A percentile compares a stretch with the other conserved stretches of the same genome.
phyloP scores from a whole-genome alignment of 2,888 invertebrate species.

The Schizaphis graminum region DNA sequence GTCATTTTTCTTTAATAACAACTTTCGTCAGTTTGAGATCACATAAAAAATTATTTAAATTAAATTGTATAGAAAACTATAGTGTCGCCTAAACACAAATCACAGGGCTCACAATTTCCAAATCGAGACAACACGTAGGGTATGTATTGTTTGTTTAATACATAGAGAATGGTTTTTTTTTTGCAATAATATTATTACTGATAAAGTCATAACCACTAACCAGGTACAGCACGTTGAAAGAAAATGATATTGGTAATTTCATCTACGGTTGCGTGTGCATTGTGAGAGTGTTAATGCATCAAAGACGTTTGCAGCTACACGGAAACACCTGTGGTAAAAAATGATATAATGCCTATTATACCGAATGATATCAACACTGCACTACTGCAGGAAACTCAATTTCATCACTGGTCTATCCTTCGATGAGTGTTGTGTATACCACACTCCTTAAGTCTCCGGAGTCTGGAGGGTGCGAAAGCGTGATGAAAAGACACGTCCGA shows the following conservation, averaged over 20 bases:
- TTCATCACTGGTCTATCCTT: not conserved
- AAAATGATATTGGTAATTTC: not conserved
- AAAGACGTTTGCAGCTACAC: not conserved
- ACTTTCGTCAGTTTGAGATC: not conserved
- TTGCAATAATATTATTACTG: not conserved
- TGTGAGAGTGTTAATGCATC: not conserved
- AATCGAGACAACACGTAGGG: not conserved
- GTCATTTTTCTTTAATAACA: not conserved
- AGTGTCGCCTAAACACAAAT: not conserved
- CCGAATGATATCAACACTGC: not conserved
- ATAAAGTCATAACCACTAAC: not conserved
- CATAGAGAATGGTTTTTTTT: not conserved
- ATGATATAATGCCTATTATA: not conserved
- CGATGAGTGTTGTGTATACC: not conserved
- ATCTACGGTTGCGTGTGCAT: not conserved
- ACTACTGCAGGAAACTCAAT: not conserved
- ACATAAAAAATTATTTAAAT: not conserved
- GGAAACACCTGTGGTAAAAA: conserved; percentile 36
- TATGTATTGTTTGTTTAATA: not conserved
- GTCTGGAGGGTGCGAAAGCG: not conserved
- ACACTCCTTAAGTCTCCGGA: not conserved
- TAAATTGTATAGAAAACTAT: not conserved
- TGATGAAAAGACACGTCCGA: conserved; percentile 19
- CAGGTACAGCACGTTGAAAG: not conserved
- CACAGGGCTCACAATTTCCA: not conserved